Base-by-base conservation (phyloP, 1,140 invertebrate species). In the Sinonovacula constricta region DNA sequence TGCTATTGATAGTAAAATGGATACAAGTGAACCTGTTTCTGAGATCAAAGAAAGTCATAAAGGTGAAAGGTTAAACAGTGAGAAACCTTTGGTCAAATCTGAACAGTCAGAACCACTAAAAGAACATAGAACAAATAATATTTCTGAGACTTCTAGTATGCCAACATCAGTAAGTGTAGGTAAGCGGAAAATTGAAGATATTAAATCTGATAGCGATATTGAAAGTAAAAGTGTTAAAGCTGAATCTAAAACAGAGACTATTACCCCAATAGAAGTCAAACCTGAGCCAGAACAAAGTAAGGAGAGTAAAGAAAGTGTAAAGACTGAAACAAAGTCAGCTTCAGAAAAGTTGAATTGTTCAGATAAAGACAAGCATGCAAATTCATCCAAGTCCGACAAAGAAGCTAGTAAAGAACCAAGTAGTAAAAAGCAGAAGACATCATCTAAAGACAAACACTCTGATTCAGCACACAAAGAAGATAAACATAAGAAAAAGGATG, bases 381-480 rank as follows among this genome's bases (percentile, higher is more conserved):
- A 63, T 14, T 26, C 49, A 26, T 66, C 26, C 26, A 76, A 76
- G 56, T 76, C 63, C 34, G 36, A 59, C 51, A 78, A 69, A 31
- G 60, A 65, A 30, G 36, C 26, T 3, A 60, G 39, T 24, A 76
- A 78, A 56, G 75, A 78, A 68, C 75, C 75, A 39, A 63, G 57
- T 62, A 59, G 62, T 39, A 78, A 78, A 53, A 78, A 70, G 31
- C 67, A 45, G 36, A 78, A 78, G 34, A 1, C 62, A 31, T 69
- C 75, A 22, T n/a, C n/a, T 22, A 76, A 76, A 36, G 75, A 69
- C 14, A 68, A 78, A 45, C 67, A 78, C 4, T 74, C 70, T 28
- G 72, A 76, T 15, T 76, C 72, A 1, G 54, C 14, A 30, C 66
- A 78, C n/a, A 70, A 78, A 54, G 75, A 78, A 22, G 59, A 78